phyloP scores from a whole-genome alignment of 1,140 invertebrate species.

The Drosophila setifemur region DNA sequence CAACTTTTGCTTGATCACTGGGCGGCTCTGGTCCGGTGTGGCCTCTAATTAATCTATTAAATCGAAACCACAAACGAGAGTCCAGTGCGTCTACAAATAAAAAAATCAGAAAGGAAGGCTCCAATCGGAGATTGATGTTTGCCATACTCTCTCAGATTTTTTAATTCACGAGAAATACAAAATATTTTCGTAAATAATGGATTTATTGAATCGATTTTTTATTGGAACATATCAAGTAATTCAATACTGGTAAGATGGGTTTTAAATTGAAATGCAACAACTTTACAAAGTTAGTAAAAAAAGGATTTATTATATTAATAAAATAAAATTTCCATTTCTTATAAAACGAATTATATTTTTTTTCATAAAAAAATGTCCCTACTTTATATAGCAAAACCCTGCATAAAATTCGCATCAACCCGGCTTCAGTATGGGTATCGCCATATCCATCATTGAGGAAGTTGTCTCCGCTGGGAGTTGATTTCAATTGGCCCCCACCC shows the following conservation, averaged over 20 bases:
- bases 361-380: no score
- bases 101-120: conserved; percentile 4
- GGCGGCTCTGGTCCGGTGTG: conserved; percentile 50
- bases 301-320: no score
- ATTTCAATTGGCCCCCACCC: conserved; percentile 29
- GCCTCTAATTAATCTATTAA: conserved; percentile 80
- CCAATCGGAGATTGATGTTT: background rate
- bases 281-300: no score
- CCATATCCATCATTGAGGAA: conserved; percentile 69
- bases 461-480: conserved; percentile 40
- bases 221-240: no score
- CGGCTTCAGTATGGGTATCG: background rate
- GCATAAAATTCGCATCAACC: background rate
- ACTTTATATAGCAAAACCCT: no score
- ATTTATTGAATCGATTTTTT: no score
- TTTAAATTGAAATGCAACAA: no score
- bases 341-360: no score
- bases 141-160: background rate
- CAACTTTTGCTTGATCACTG: conserved; percentile 77
- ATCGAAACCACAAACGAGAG: conserved; percentile 62
- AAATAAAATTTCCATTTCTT: no score
- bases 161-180: no score
- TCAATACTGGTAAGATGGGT: no score
- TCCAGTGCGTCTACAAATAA: conserved; percentile 42
- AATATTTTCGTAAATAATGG: no score